These are phyloP conservation scores for Sitophilus oryzae DNA, from an alignment of 1,140 invertebrate genomes.

Conservation along the genomic window DNA sequence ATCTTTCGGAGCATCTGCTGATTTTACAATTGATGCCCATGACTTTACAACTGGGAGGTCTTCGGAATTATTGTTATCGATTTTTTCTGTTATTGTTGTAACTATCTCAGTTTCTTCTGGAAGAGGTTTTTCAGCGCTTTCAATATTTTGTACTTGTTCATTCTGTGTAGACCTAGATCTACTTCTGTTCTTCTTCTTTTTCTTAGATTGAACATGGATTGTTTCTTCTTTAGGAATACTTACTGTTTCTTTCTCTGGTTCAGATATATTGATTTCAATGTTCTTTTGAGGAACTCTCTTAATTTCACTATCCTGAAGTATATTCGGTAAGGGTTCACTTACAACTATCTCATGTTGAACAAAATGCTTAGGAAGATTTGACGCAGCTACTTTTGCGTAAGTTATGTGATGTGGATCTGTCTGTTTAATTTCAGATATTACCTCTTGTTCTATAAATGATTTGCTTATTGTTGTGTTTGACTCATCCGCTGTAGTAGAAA, in stretches of 20 bases:
- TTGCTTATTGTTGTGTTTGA: too few relatives aligned
- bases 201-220: too few relatives aligned
- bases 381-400: slow-evolving; percentile 23
- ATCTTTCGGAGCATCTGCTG: too few relatives aligned
- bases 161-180: slow-evolving; percentile 30
- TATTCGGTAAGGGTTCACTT: slow-evolving; percentile 11
- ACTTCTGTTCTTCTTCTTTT: slow-evolving; percentile 31
- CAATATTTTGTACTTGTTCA: background rate
- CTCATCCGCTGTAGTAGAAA: too few relatives aligned
- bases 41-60: slow-evolving; percentile 15
- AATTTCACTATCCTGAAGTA: slow-evolving; percentile 27
- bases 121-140: too few relatives aligned
- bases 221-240: too few relatives aligned
- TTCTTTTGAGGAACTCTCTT: too few relatives aligned
- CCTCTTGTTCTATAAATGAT: slow-evolving; percentile 9
- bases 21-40: slow-evolving; percentile 25
- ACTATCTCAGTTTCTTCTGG: slow-evolving; percentile 3
- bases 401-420: slow-evolving; percentile 7
- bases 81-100: too few relatives aligned
- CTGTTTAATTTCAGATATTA: slow-evolving; percentile 1
- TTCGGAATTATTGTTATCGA: too few relatives aligned
- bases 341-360: too few relatives aligned
- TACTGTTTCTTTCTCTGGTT: too few relatives aligned
- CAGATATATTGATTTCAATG: too few relatives aligned
- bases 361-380: slow-evolving; percentile 8